These are phyloP conservation scores for Girardia tigrina DNA, from an alignment of 2,888 invertebrate genomes.

Conservation along the genomic window DNA sequence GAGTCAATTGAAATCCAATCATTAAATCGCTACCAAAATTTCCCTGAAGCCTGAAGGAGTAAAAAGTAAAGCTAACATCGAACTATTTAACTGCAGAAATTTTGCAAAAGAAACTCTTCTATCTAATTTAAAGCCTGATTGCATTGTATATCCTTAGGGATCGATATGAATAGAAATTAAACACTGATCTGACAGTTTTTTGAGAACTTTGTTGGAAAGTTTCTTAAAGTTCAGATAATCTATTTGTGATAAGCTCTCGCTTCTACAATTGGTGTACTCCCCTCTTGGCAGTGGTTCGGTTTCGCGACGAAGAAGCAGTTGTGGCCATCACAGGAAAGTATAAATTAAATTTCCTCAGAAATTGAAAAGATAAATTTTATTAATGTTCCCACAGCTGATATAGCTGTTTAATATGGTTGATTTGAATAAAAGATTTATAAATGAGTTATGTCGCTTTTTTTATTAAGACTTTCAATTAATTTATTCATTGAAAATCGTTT, in stretches of 20 bases:
- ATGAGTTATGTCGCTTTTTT: not conserved
- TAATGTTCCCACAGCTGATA: not conserved
- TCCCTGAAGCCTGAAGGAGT: not conserved
- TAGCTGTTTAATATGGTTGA: not conserved
- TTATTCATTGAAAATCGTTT: not conserved
- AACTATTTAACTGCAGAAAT: not conserved
- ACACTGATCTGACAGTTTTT: slow-evolving; percentile 16
- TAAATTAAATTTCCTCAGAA: not conserved
- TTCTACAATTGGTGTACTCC: not conserved
- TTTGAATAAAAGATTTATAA: slow-evolving; percentile 14
- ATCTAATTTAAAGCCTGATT: slow-evolving; percentile 18
- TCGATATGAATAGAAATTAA: not conserved
- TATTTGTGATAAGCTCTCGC: not conserved
- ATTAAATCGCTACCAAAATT: not conserved
- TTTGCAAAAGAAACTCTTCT: not conserved
- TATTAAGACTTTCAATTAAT: not conserved
- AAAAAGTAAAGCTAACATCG: not conserved
- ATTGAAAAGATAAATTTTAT: not conserved
- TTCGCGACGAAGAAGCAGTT: not conserved
- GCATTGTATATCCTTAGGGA: slow-evolving; percentile 1
- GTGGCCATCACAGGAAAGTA: not conserved
- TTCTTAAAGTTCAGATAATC: not conserved
- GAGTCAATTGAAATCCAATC: not conserved
- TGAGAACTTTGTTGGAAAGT: slow-evolving; percentile 21
- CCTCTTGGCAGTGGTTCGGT: not conserved